Evolutionary conservation across 2,888 invertebrate species (phyloP), one percentile per base, ranked within the genome.

Genomic region (Ophraella communa): DNA sequence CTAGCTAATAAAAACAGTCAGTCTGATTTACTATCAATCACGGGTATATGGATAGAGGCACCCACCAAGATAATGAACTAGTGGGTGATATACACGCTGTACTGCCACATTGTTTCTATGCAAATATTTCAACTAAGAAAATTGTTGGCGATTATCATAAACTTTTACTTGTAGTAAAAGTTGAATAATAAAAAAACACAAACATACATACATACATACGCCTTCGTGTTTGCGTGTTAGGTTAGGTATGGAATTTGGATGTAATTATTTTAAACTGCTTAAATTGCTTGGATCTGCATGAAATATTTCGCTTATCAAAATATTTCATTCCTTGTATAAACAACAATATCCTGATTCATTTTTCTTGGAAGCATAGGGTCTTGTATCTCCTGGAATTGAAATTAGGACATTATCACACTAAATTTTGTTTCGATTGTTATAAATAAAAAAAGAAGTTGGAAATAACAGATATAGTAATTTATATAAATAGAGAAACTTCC

Each of bases 51-150:
- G 59, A 59, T 59, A 59, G n/a, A n/a, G 42, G 51, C 59, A 51
- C 59, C 59, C 59, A 59, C 59, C 51, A 59, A 59, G 59, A 49
- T 42, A 64, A 58, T 57, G 52, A 53, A 57, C 27, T 64, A 49
- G 64, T 64, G 64, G 64, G 64, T 64, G 64, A 64, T 57, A n/a
- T n/a, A 64, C 52, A 57, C 24, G 30, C 49, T 33, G 45, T 53
- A 59, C 39, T 51, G 56, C 58, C 52, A 61, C 62, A 67, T 67
- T 67, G 67, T 67, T 62, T 64, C 62, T 64, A 67, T 67, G 67
- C 64, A 49, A 67, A 67, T 67, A 53, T 55, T 27, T 42, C 58
- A 42, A 52, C 55, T 53, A 52, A 33, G 39, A 51, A 23, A 51
- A 51, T 51, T 51, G 49, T 24, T 14, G 21, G 44, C 45, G 54